Evolutionary conservation across 2,113 vertebrate genomes (phyloP), one percentile per base, ranked within the genome.

Genomic region (Anarrhichthys ocellatus): DNA sequence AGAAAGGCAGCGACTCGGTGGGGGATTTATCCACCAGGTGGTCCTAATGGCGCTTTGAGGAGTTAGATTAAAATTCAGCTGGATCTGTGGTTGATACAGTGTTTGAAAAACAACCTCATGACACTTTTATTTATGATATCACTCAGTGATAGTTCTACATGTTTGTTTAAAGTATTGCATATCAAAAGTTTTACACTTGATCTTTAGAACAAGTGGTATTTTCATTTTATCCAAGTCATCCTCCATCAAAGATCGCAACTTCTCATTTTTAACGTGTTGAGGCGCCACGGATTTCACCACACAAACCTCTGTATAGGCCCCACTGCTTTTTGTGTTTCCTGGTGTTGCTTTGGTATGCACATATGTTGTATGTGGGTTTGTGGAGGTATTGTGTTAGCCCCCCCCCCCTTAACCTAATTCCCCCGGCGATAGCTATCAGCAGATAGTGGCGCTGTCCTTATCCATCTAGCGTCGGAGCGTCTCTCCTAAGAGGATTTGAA

Each of bases 401-500:
- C 67, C 71, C 69, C 74, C 70, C 58, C 80, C 78, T 73, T 83
- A 92, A 80, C 82, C 81, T 84, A 90, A 92, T 89, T 91, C 86
- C 76, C 22, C 48, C 20, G 58, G 73, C 4, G 59, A 89, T 73
- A 50, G 65, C 73, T 78, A 88, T 89, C 76, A 78, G 75, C 61
- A 71, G 83, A 89, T 63, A 61, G 68, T 65, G 34, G 76, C 81
- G 80, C 76, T 78, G 76, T 72, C 78, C 78, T 88, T 87, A 91
- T 84, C 80, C 83, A 84, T 70, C 46, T 54, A 48, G 72, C 22
- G 4, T 78, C 1, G 52, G 40, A 63, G 77, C 59, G 29, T 81
- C 85, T 89, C 63, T 66, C 38, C 66, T 91, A 91, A 93, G 87
- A 92, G 89, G 92, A 94, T 93, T 92, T 91, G 44, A 83, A 81